phyloP scores from a whole-genome alignment of 1,140 invertebrate genomes.

The Tetramorium simillimum region DNA sequence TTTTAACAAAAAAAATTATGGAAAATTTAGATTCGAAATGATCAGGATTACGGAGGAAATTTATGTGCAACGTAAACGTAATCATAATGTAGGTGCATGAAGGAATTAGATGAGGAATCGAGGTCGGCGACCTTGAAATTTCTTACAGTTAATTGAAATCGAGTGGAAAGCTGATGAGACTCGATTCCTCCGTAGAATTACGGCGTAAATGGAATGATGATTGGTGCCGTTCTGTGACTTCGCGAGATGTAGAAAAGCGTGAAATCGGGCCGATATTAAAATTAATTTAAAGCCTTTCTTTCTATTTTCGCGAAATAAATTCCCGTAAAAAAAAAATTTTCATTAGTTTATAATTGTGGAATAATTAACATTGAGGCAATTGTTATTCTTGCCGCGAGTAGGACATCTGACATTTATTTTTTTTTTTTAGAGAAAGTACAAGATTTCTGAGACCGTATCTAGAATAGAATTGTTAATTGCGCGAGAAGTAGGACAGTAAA shows the following conservation, averaged over 20 bases:
- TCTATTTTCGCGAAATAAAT: background rate
- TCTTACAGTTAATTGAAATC: conserved; percentile 56
- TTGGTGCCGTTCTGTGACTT: background rate
- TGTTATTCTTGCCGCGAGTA: background rate
- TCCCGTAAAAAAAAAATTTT: background rate
- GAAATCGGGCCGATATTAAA: background rate
- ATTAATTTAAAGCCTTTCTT: background rate
- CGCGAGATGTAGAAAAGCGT: conserved; percentile 21
- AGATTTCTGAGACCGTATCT: background rate
- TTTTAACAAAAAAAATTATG: background rate
- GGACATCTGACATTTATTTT: background rate
- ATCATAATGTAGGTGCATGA: background rate
- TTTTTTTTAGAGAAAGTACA: conserved; percentile 15
- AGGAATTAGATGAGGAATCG: conserved; percentile 36
- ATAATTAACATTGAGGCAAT: background rate
- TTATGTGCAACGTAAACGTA: background rate
- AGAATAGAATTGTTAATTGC: conserved; percentile 11
- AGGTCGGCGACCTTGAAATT: conserved; percentile 54
- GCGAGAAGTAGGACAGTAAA: background rate
- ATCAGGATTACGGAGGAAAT: background rate
- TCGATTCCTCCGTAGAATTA: conserved; percentile 30
- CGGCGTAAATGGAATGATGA: conserved; percentile 42
- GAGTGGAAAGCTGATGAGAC: conserved; percentile 58
- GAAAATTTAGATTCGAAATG: background rate
- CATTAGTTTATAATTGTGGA: background rate